Evolutionary conservation across 2,113 vertebrate species (phyloP).

Genomic region (Glareola pratincola): DNA sequence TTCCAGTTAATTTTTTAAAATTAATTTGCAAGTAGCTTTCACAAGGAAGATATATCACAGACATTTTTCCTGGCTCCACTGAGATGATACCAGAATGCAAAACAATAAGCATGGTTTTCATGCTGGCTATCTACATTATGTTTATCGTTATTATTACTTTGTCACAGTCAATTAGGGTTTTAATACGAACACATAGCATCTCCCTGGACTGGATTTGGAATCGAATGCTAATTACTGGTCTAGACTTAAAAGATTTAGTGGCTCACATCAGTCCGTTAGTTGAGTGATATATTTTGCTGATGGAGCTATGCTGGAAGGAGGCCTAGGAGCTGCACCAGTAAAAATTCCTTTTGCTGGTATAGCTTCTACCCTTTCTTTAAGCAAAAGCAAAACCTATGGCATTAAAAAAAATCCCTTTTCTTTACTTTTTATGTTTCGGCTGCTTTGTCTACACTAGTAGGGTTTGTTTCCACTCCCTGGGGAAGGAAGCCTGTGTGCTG

Average conservation of each 20-base stretch:
- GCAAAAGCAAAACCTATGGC: not conserved
- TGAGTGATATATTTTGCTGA: not conserved
- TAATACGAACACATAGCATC: not conserved
- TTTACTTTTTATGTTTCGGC: not conserved
- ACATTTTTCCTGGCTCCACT: not conserved
- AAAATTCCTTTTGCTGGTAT: not conserved
- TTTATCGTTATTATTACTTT: conserved; percentile 26
- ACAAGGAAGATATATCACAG: not conserved
- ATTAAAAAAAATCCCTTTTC: not conserved
- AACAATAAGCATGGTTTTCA: not conserved
- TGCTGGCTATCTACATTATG: not conserved
- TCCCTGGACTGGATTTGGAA: not conserved
- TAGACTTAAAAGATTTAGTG: conserved; percentile 37
- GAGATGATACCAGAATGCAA: not conserved
- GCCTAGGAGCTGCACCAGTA: not conserved
- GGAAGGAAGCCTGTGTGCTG: not conserved
- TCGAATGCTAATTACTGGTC: not conserved
- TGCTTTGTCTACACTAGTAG: not conserved
- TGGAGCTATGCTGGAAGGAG: not conserved
- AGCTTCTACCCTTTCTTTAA: not conserved
- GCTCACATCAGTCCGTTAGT: not conserved
- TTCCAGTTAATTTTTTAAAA: not conserved
- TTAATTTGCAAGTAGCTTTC: not conserved
- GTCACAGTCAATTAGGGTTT: not conserved
- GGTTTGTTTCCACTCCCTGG: not conserved